Conservation (phyloP, 2,888 invertebrate species). For the Osmoderma eremita region DNA sequence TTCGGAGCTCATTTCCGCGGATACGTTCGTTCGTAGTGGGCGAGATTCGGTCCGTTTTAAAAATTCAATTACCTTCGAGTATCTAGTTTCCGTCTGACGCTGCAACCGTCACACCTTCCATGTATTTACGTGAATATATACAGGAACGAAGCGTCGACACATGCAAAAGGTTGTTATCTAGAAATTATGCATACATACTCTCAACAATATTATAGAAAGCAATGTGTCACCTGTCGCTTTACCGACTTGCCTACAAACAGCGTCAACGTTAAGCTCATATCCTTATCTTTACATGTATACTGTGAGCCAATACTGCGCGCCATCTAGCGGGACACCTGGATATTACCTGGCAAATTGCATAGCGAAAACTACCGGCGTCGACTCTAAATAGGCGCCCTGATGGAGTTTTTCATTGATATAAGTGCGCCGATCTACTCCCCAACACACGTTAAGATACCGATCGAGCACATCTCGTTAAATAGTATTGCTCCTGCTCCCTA, state of each 20-base stretch:
- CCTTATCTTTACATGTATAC: neutral
- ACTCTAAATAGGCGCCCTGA: slow-evolving; percentile 15
- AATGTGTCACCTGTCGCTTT: neutral
- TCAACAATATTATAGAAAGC: neutral
- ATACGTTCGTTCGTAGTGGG: no score
- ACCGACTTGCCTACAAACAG: neutral
- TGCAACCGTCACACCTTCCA: neutral
- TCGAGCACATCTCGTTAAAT: slow-evolving; percentile 31
- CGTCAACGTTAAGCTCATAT: neutral
- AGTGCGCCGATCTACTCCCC: slow-evolving; percentile 11
- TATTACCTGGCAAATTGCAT: slow-evolving; percentile 14
- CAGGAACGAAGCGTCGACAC: no score
- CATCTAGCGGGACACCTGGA: neutral
- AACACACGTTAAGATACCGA: slow-evolving; percentile 30
- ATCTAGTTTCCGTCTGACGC: neutral
- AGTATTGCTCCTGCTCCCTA: slow-evolving; percentile 10
- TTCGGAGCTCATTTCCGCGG: no score
- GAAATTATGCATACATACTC: no score
- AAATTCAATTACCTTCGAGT: slow-evolving; percentile 9
- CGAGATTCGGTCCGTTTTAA: neutral
- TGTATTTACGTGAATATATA: no score
- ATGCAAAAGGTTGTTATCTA: no score
- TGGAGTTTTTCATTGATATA: slow-evolving; percentile 33
- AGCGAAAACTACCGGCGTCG: slow-evolving; percentile 1
- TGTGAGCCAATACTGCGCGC: neutral